Percentiles rank a stretch among this genome's conserved stretches.
Conservation (phyloP, 2,113 vertebrate genomes). For the Dromas ardeola region DNA sequence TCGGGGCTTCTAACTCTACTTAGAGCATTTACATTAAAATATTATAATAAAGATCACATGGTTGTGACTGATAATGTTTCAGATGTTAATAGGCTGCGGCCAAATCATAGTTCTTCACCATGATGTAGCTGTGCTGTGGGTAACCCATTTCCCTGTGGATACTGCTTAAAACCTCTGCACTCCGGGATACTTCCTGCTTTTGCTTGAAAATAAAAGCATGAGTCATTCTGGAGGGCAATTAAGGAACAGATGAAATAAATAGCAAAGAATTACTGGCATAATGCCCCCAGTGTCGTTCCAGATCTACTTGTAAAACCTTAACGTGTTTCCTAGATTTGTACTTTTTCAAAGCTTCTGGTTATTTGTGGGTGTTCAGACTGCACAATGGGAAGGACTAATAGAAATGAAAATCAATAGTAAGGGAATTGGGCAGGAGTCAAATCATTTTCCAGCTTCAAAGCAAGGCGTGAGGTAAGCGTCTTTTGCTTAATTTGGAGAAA, state of each 20-base stretch:
- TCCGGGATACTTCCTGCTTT: neutral
- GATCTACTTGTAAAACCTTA: neutral
- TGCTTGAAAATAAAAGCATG: neutral
- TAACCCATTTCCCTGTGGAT: neutral
- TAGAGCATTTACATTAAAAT: neutral
- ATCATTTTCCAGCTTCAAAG: neutral
- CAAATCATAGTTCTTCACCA: neutral
- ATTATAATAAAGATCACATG: neutral
- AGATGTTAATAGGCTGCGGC: neutral
- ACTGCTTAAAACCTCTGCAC: neutral
- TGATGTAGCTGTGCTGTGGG: neutral
- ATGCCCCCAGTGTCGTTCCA: neutral
- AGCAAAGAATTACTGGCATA: neutral
- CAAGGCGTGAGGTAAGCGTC: neutral
- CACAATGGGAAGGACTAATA: neutral
- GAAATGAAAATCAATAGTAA: neutral
- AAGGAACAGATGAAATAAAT: neutral
- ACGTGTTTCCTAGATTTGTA: neutral
- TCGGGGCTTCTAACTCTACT: neutral
- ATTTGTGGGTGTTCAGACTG: neutral
- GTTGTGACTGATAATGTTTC: neutral
- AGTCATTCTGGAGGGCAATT: neutral
- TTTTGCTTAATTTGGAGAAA: neutral
- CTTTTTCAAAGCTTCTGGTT: neutral
- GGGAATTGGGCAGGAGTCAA: neutral